Base-by-base conservation (phyloP, 2,888 invertebrate genomes). In the Apotomis turbidana region DNA sequence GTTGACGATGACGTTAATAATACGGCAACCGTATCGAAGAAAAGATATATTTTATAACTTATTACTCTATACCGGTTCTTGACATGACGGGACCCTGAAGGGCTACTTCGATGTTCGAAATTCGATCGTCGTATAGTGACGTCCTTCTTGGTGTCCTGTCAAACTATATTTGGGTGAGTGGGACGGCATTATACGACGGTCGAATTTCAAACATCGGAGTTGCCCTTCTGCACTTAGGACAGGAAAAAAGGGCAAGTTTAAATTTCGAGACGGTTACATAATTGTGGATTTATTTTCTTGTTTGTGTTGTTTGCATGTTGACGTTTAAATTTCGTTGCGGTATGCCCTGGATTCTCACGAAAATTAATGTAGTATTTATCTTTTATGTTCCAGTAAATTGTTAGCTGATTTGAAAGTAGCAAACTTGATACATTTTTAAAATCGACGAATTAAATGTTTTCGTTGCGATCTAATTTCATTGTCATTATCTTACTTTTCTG, bases 1-100 rank as follows among this genome's bases (percentile, higher is more conserved):
- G 86, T 80, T 83, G 85, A 86, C 84, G 82, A 84, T 86, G 87
- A 86, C 86, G 83, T 79, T 90, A 90, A 91, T 91, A 87, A 88
- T 81, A 90, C 77, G 78, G 81, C 78, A 81, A 83, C 84, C 85
- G 85, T 85, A 83, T 83, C 85, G 77, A 79, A 74, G 79, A 78
- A 80, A 84, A 83, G 80, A 86, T 85, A n/a, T n/a, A n/a, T n/a
- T n/a, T n/a, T n/a, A n/a, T n/a, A 81, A 86, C 83, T 85, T 88
- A 87, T 87, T 86, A 87, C 87, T 81, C 80, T 87, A 90, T 88
- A 86, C 81, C 76, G 79, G 80, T 80, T 77, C 73, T 77, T 81
- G 84, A 83, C 83, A 82, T 81, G 80, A 59, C 74, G 71, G 44
- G 13, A 57, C 3, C 57, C 71, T 27, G 27, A 27, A 27, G 27